Base-by-base conservation (phyloP, 2,113 vertebrate species). In the Alligator sinensis region DNA sequence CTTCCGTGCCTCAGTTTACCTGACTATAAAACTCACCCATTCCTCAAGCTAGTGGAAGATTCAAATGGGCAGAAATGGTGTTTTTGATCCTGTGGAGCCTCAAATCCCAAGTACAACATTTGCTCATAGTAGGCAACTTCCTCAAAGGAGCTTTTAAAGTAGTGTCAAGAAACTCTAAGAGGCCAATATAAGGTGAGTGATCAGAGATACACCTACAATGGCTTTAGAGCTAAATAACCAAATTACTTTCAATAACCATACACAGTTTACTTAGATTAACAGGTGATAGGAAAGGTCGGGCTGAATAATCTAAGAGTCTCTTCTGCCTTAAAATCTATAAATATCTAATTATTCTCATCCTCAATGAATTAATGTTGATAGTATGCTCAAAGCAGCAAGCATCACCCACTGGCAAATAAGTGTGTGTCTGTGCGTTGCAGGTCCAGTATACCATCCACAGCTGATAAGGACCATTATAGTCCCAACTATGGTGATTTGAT, bases 211-310 rank as follows among this genome's bases (percentile, higher is more conserved):
- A 3, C 3, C 54, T 87, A 28, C 21, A 34, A 57, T 55, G 86
- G 19, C 58, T 92, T 93, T 90, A 96, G 38, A 54, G 88, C 80
- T 82, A 94, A 95, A 87, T 55, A 82, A 64, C 2, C 1, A 70
- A 78, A 81, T 13, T 38, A 72, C 34, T 90, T 11, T 92, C 21
- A 77, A 62, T 80, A 85, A 88, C 54, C 6, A 11, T 25, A 87
- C 12, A 87, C 34, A 54, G 66, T 88, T 95, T 89, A 92, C 81
- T 89, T 84, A 17, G 24, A 61, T 60, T 77, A 9, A 47, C 24
- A 77, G 13, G 12, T 30, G 9, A 12, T 63, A 58, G 34, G 80
- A 30, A 21, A 62, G 11, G 88, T 55, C 24, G 76, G 5, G 62
- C 3, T 7, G 76, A 10, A 80, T 72, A 4, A 83, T 7, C 5